These are phyloP conservation scores for Apteryx owenii DNA, from an alignment of 2,113 vertebrate species.

Conservation along the genomic window DNA sequence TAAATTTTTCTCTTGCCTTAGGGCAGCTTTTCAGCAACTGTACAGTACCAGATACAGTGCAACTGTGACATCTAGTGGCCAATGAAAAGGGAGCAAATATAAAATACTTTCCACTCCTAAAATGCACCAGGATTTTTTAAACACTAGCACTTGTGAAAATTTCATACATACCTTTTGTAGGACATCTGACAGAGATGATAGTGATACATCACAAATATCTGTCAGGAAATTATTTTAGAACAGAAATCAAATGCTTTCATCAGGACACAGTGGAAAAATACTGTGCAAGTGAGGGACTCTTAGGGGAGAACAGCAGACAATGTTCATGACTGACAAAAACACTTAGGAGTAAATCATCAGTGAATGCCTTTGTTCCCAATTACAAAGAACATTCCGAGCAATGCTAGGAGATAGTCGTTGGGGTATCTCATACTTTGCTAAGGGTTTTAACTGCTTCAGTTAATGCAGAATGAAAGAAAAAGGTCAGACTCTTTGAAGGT, in stretches of 20 bases:
- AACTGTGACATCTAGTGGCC: slow-evolving; percentile 74
- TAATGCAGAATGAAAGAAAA: not conserved
- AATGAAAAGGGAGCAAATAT: rapidly evolving
- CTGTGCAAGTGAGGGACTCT: not conserved
- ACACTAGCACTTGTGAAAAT: not conserved
- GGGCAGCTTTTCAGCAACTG: not conserved
- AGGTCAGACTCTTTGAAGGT: not conserved
- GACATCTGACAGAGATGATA: not conserved
- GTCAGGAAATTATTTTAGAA: not conserved
- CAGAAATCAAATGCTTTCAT: not conserved
- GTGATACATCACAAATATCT: not conserved
- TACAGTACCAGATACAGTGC: not conserved
- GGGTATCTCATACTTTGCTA: not conserved
- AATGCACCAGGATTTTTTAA: not conserved
- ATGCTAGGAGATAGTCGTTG: not conserved
- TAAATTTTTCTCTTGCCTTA: not conserved
- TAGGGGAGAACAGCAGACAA: not conserved
- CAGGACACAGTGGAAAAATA: not conserved
- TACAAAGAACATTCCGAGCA: not conserved
- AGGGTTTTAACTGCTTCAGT: not conserved
- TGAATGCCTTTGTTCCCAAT: not conserved
- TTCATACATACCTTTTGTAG: not conserved
- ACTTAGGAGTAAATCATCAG: not conserved
- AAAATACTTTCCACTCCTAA: not conserved
- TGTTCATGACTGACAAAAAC: not conserved